Conservation (phyloP, 2,113 vertebrate species). For the Notarius lentiginosus region DNA sequence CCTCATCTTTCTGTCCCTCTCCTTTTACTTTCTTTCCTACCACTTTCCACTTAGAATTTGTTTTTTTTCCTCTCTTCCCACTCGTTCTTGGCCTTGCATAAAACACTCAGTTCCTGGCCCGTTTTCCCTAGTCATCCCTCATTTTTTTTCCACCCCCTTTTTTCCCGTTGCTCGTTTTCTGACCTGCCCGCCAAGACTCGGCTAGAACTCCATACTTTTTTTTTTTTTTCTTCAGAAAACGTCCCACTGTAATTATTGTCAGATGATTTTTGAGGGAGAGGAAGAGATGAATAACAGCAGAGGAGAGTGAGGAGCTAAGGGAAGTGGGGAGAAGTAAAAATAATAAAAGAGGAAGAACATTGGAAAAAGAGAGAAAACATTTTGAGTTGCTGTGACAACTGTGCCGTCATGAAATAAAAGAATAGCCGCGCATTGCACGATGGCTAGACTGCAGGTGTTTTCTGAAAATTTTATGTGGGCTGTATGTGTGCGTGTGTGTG, state of each 20-base stretch:
- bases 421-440: not conserved
- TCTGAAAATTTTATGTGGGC: not conserved
- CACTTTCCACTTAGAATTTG: conserved; percentile 31
- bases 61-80: conserved; percentile 38
- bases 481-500: conserved; percentile 2
- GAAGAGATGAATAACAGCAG: conserved; percentile 10
- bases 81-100: conserved; percentile 12
- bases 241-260: conserved; percentile 66
- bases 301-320: not conserved
- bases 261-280: conserved; percentile 57
- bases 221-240: conserved; percentile 40
- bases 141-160: conserved; percentile 38
- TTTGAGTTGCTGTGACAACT: conserved; percentile 62
- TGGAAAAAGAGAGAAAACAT: conserved; percentile 30
- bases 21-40: conserved; percentile 35
- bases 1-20: conserved; percentile 2
- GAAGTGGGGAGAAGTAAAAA: not conserved
- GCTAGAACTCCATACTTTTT: conserved; percentile 47
- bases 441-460: conserved; percentile 10
- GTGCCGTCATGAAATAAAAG: conserved; percentile 62
- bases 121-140: conserved; percentile 34
- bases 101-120: conserved; percentile 42
- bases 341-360: conserved; percentile 7
- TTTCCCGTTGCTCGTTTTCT: conserved; percentile 8
- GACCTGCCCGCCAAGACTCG: not conserved